Conservation (phyloP, 2,797 vertebrate species). For the Silurus lanzhouensis region DNA sequence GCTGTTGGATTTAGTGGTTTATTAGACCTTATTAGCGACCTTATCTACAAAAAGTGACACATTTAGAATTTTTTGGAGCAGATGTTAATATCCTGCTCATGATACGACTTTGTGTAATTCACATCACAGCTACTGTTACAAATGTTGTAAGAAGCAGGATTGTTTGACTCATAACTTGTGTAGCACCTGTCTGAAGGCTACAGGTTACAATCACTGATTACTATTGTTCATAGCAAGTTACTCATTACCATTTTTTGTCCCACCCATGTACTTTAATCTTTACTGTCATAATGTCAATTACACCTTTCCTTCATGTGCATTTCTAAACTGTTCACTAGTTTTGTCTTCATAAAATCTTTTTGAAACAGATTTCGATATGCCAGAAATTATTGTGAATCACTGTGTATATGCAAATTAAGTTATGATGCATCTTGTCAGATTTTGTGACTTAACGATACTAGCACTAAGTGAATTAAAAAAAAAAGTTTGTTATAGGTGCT, state of each 20-base stretch:
- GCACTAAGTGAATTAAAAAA: neutral
- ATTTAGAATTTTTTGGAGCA: neutral
- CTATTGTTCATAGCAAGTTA: no score
- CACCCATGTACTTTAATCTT: neutral
- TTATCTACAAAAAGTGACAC: neutral
- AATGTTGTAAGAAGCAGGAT: neutral
- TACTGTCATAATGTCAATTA: neutral
- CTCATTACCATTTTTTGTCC: neutral
- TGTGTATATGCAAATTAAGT: neutral
- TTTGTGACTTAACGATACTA: neutral
- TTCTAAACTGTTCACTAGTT: neutral
- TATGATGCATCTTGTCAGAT: neutral
- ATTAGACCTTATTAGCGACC: neutral
- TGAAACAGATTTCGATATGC: neutral
- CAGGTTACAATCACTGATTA: neutral
- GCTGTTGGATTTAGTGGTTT: neutral
- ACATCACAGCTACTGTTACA: neutral
- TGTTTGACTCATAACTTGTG: neutral
- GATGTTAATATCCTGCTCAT: neutral
- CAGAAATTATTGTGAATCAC: neutral
- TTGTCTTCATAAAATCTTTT: neutral
- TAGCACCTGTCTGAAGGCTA: neutral
- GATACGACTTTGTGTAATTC: neutral
- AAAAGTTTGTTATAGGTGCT: neutral
- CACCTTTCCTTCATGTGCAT: neutral